Conservation (phyloP, 2,888 invertebrate genomes). For the Limenitis camilla region DNA sequence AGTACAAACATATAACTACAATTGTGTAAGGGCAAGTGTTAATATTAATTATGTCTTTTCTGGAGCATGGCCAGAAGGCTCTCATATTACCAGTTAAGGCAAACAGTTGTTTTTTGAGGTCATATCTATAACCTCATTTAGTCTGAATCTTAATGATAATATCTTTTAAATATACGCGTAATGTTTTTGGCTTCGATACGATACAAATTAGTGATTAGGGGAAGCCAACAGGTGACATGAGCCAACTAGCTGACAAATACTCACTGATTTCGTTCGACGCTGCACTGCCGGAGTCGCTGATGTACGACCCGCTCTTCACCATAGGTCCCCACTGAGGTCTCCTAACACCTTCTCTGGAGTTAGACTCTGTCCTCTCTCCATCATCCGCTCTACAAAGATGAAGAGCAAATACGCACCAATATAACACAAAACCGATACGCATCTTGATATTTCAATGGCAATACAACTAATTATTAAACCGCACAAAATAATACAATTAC, state of each 20-base stretch:
- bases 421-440: slow-evolving; percentile 69
- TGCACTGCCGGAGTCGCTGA: slow-evolving; percentile 46
- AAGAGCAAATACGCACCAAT: slow-evolving; percentile 70
- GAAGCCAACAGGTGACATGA: slow-evolving; percentile 58
- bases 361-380: slow-evolving; percentile 63
- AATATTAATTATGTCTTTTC: slow-evolving; percentile 5
- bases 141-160: slow-evolving; percentile 8
- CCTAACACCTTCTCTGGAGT: slow-evolving; percentile 39
- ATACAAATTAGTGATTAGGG: slow-evolving; percentile 19
- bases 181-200: slow-evolving; percentile 20
- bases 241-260: slow-evolving; percentile 42
- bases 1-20: neutral
- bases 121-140: slow-evolving; percentile 14
- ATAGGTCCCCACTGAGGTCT: slow-evolving; percentile 64
- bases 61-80: slow-evolving; percentile 17
- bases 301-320: slow-evolving; percentile 52
- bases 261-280: slow-evolving; percentile 66
- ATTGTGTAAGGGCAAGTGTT: neutral
- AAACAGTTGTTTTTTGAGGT: slow-evolving; percentile 27
- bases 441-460: slow-evolving; percentile 68
- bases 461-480: slow-evolving; percentile 54
- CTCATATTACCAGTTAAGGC: slow-evolving; percentile 26
- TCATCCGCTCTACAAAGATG: slow-evolving; percentile 67
- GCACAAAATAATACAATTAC: slow-evolving; percentile 48
- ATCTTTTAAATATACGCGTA: slow-evolving; percentile 12